Evolutionary conservation across 2,113 vertebrate genomes (phyloP).

Genomic region (Pachypanchax playfairii): DNA sequence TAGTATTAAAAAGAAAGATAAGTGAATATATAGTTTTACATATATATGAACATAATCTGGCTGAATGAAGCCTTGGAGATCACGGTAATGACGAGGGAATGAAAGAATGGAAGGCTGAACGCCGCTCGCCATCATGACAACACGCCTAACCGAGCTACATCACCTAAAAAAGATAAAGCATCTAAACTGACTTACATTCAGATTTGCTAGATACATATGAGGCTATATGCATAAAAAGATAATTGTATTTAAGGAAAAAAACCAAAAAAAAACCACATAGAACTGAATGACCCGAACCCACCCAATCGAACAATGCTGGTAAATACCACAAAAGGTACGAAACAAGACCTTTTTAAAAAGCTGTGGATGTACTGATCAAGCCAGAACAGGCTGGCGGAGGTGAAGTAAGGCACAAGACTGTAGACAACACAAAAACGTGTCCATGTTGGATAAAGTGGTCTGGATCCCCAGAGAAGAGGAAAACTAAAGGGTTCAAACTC

Average conservation of each 20-base stretch:
- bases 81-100: conserved; percentile 25
- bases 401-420: conserved; percentile 71
- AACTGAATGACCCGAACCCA: conserved; percentile 48
- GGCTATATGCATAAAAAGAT: conserved; percentile 61
- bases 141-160: conserved; percentile 58
- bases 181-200: conserved; percentile 71
- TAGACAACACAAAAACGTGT: conserved; percentile 11
- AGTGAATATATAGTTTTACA: conserved; percentile 62
- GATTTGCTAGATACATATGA: conserved; percentile 62
- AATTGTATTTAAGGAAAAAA: conserved; percentile 31
- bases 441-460: conserved; percentile 61
- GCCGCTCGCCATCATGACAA: conserved; percentile 50
- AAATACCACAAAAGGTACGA: conserved; percentile 32
- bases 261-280: conserved; percentile 5
- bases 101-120: conserved; percentile 45
- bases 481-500: conserved; percentile 39
- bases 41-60: conserved; percentile 65
- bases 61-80: conserved; percentile 60
- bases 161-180: conserved; percentile 61
- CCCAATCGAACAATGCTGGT: conserved; percentile 52
- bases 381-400: conserved; percentile 24
- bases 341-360: no score
- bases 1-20: conserved; percentile 65
- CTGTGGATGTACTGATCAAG: conserved; percentile 3
- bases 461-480: conserved; percentile 46